Evolutionary conservation across 1,140 invertebrate species (phyloP), one percentile per base, ranked within the genome.

Genomic region (Calosoma granatense): DNA sequence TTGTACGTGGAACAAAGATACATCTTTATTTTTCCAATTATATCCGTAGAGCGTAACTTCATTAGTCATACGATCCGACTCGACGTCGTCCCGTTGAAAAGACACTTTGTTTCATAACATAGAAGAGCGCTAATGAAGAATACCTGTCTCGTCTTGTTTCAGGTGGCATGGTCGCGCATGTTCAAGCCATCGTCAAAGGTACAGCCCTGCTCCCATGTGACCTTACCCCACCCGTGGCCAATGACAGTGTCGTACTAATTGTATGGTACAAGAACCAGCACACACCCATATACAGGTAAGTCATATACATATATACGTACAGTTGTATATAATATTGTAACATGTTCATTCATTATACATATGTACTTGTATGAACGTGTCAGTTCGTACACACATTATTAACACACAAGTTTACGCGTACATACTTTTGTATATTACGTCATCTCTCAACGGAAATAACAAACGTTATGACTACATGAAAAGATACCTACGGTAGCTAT

Each of bases 201-300:
- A 78, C 74, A 23, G 82, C 82, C 6, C 73, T 76, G 21, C 68
- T 86, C 20, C 82, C 82, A 0, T 86, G 83, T 64, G 81, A 85
- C 65, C 78, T 84, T 53, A 74, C 73, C 51, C 73, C 82, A 6
- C 78, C 81, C 2, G 68, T 75, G 53, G 70, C 72, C 11, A 78
- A 79, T 59, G 79, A 80, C 64, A 79, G 76, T 0, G 81, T 80
- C 21, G 75, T 82, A 21, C 72, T 86, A 22, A 81, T 85, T 36
- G 77, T 84, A 15, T 86, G 83, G 83, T 85, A 85, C 67, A 81
- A 81, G 60, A 77, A 77, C 62, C 81, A 82, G 56, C 73, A 79
- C 55, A 78, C 72, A 1, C 79, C 81, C 12, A 83, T 84, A 61
- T 84, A 81, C 71, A 83, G 80, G 82, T 84, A 69, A 75, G 67